Percentiles rank a stretch among this genome's conserved stretches.
phyloP scores from a whole-genome alignment of 1,140 invertebrate genomes.

The Stegodyphus dumicola region DNA sequence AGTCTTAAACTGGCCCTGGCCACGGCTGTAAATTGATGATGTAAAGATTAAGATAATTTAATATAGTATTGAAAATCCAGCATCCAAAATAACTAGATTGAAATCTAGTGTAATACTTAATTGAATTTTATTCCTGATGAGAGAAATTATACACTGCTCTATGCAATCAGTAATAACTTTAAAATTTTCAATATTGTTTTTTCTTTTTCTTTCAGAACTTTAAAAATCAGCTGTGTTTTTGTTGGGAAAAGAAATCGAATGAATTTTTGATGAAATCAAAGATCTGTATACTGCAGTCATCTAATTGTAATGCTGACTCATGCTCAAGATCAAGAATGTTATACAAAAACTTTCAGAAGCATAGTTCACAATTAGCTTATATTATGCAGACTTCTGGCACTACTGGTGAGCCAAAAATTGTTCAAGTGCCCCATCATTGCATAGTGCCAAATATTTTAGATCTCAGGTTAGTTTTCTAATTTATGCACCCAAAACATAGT shows the following conservation, averaged over 20 bases:
- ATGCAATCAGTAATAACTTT: background rate
- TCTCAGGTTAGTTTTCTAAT: slow-evolving; percentile 31
- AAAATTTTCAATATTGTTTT: background rate
- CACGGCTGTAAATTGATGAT: background rate
- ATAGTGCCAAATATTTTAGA: slow-evolving; percentile 59
- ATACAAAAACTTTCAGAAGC: background rate
- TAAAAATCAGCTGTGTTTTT: slow-evolving; percentile 7
- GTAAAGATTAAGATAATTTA: background rate
- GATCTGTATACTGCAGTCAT: slow-evolving; percentile 19
- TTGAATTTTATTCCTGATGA: too few species aligned
- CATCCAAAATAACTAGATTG: background rate
- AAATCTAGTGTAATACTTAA: background rate
- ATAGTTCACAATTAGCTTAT: slow-evolving; percentile 29
- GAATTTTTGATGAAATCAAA: background rate
- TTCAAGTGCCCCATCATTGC: slow-evolving; percentile 50
- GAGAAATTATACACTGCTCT: background rate
- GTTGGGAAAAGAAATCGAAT: slow-evolving; percentile 19
- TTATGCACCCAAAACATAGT: background rate
- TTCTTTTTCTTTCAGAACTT: slow-evolving; percentile 21
- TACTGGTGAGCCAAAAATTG: slow-evolving; percentile 54
- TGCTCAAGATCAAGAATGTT: background rate
- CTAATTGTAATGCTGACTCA: background rate
- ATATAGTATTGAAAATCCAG: background rate
- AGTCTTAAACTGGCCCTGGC: too few species aligned
- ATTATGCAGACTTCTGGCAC: slow-evolving; percentile 55